Conservation (phyloP, 1,140 invertebrate species). For the Zaprionus tsacasi region DNA sequence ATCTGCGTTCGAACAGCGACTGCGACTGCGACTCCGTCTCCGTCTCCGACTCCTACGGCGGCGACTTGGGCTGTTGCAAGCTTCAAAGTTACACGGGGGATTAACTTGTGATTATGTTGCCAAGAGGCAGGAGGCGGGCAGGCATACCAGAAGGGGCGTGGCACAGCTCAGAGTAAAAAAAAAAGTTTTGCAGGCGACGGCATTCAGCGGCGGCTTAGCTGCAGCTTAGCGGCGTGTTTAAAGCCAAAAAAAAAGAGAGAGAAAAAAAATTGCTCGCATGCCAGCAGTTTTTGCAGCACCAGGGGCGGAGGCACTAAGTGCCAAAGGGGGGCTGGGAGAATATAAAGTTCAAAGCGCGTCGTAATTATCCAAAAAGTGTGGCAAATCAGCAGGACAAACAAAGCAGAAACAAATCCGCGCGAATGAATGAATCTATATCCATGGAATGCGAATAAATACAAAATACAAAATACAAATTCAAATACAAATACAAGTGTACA, state of each 20-base stretch:
- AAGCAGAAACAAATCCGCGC: slow-evolving; percentile 17
- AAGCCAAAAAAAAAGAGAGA: slow-evolving; percentile 27
- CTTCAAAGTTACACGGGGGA: slow-evolving; percentile 71
- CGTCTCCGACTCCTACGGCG: not conserved
- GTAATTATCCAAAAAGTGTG: slow-evolving; percentile 67
- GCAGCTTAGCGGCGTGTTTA: slow-evolving; percentile 60
- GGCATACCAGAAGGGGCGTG: not conserved
- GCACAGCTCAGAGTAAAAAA: slow-evolving; percentile 19
- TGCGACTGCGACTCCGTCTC: not conserved
- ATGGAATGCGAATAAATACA: slow-evolving; percentile 5
- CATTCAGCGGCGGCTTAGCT: slow-evolving; percentile 57
- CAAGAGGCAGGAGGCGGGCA: slow-evolving; percentile 24
- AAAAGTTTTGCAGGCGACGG: slow-evolving; percentile 38
- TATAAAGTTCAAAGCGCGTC: slow-evolving; percentile 56
- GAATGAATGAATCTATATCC: not conserved
- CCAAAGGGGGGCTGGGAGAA: not conserved
- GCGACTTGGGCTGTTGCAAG: slow-evolving; percentile 41
- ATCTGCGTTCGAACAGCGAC: slow-evolving; percentile 66
- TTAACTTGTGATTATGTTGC: slow-evolving; percentile 80
- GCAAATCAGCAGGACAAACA: slow-evolving; percentile 39
- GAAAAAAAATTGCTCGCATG: slow-evolving; percentile 24
- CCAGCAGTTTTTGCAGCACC: slow-evolving; percentile 5
- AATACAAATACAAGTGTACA: not conserved
- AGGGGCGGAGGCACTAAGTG: not conserved
- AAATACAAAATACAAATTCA: not conserved